Evolutionary conservation across 53 echinoderm and acorn worm genomes (phyloP).

Genomic region (Antedon mediterranea): DNA sequence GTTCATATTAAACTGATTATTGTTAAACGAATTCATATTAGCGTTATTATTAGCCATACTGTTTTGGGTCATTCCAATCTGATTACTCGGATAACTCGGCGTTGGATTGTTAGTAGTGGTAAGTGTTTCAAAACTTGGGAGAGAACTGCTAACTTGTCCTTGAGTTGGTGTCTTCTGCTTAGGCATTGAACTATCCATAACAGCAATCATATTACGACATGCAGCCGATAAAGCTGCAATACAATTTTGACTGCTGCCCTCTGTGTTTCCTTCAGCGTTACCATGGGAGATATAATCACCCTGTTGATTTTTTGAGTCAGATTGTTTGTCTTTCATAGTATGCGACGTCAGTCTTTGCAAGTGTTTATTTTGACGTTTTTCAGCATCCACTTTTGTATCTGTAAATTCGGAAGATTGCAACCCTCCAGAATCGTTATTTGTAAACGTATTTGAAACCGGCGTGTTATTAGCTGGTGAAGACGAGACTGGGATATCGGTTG

Average conservation of each 20-base stretch:
- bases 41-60: not conserved
- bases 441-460: constrained; percentile 26
- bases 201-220: constrained; percentile 97
- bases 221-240: constrained; percentile 96
- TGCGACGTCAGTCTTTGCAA: constrained; percentile 53
- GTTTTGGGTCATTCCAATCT: not conserved
- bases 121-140: not conserved
- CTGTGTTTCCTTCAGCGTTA: constrained; percentile 10
- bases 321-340: constrained; percentile 67
- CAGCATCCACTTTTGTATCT: constrained; percentile 6
- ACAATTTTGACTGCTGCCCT: constrained; percentile 76
- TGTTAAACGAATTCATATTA: not conserved
- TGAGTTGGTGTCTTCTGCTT: constrained; percentile 9
- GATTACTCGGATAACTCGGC: not conserved
- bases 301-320: constrained; percentile 54
- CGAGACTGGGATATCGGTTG: not conserved
- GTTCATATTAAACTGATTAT: not conserved
- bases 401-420: not conserved
- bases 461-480: constrained; percentile 8
- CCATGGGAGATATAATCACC: constrained; percentile 71
- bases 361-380: constrained; percentile 30
- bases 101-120: not conserved
- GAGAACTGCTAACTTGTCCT: not conserved
- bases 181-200: constrained; percentile 73
- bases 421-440: constrained; percentile 5